Percentiles rank a stretch among this genome's conserved stretches.
Conservation (phyloP, 2,113 vertebrate genomes). For the Oncorhynchus kisutch region DNA sequence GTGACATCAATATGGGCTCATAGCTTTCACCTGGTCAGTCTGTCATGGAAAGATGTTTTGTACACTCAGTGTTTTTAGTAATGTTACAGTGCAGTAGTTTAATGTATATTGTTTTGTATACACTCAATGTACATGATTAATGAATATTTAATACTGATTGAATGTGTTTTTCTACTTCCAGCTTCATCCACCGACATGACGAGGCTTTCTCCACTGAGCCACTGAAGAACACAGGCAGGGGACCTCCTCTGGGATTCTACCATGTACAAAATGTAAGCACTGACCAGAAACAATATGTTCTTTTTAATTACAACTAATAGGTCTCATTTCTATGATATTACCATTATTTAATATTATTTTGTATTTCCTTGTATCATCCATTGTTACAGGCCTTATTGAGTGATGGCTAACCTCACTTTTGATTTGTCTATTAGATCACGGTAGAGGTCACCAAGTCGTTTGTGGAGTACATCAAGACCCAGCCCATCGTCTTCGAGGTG, state of each 20-base stretch:
- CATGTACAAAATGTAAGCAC: slow-evolving; percentile 91
- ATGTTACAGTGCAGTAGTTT: not conserved
- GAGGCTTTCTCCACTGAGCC: slow-evolving; percentile 98
- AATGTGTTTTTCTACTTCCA: slow-evolving; percentile 40
- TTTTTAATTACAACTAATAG: not conserved
- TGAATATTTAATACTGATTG: not conserved
- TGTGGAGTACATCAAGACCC: slow-evolving; percentile 92
- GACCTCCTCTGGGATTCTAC: slow-evolving; percentile 95
- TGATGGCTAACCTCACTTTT: slow-evolving; percentile 2
- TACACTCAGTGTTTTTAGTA: not conserved
- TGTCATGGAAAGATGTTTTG: too few species aligned
- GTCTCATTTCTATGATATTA: not conserved
- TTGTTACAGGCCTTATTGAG: not conserved
- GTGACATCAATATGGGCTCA: too few species aligned
- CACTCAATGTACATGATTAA: not conserved
- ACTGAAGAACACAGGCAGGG: slow-evolving; percentile 95
- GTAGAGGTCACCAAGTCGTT: slow-evolving; percentile 97
- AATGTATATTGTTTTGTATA: not conserved
- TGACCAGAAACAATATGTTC: not conserved
- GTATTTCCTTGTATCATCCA: not conserved
- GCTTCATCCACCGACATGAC: slow-evolving; percentile 96
- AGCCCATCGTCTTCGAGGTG: slow-evolving; percentile 97
- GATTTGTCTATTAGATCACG: slow-evolving; percentile 76
- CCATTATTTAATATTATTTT: not conserved
- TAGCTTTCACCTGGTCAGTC: too few species aligned